These are phyloP conservation scores for Pachycephala philippinensis DNA, from an alignment of 2,113 vertebrate genomes.

Conservation along the genomic window DNA sequence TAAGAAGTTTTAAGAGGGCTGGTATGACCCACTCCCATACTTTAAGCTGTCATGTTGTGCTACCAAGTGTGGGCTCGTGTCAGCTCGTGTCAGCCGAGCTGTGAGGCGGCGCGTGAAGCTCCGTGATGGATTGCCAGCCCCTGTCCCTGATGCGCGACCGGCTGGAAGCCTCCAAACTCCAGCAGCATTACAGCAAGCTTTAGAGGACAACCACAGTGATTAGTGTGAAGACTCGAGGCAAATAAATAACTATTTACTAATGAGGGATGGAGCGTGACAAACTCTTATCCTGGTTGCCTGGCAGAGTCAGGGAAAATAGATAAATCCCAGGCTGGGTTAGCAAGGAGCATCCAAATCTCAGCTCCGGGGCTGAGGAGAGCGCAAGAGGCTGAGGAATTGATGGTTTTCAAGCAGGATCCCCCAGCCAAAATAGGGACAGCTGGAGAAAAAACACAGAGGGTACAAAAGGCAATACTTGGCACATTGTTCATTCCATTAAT, in stretches of 20 bases:
- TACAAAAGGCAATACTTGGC: neutral
- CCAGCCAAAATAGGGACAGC: neutral
- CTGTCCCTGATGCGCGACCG: neutral
- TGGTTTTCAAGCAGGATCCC: neutral
- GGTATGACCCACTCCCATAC: neutral
- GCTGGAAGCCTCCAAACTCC: neutral
- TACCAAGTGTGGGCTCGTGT: neutral
- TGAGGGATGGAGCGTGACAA: neutral
- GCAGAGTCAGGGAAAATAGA: neutral
- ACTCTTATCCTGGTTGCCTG: neutral
- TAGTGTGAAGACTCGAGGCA: slow-evolving; percentile 1
- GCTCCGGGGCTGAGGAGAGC: neutral
- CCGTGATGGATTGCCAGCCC: neutral
- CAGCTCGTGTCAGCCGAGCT: neutral
- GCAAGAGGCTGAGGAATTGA: neutral
- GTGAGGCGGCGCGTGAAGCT: neutral
- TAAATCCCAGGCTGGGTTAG: neutral
- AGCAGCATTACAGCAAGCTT: neutral
- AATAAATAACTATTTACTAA: slow-evolving; percentile 34
- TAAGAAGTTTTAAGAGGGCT: neutral
- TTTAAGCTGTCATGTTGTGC: neutral
- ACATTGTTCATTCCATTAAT: neutral
- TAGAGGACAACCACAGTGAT: neutral
- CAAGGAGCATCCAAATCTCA: neutral
- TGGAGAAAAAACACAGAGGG: neutral